Percentiles rank a stretch among this genome's conserved stretches.
Conservation (phyloP, 37 sponge, comb jelly and placozoan species). For the Eunapius fragilis region DNA sequence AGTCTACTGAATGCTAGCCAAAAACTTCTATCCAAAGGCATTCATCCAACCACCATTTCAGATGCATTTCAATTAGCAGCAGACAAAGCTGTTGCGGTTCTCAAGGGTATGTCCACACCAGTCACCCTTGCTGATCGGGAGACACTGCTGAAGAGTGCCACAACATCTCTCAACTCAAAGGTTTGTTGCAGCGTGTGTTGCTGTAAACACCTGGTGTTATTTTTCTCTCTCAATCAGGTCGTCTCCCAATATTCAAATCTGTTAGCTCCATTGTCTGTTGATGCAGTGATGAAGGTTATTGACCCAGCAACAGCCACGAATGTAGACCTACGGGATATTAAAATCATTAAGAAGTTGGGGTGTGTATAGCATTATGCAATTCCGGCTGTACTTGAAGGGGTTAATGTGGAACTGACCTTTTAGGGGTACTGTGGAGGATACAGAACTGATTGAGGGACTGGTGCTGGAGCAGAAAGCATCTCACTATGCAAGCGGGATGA, state of each 20-base stretch:
- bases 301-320: slow-evolving; percentile 92
- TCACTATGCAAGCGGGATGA: slow-evolving; percentile 84
- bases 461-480: slow-evolving; percentile 97
- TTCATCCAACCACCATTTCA: slow-evolving; percentile 98
- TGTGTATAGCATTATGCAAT: no score
- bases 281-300: slow-evolving; percentile 94
- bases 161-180: slow-evolving; percentile 97
- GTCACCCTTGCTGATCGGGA: slow-evolving; percentile 87
- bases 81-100: slow-evolving; percentile 81
- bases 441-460: slow-evolving; percentile 96
- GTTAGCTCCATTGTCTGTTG: slow-evolving; percentile 94
- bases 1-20: slow-evolving; percentile 89
- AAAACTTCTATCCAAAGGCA: slow-evolving; percentile 89
- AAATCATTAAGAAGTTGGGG: slow-evolving; percentile 86
- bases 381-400: background rate
- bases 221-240: slow-evolving; percentile 45
- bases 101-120: slow-evolving; percentile 82
- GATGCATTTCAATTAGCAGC: slow-evolving; percentile 95
- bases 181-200: slow-evolving; percentile 30
- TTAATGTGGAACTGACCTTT: background rate
- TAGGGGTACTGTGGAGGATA: slow-evolving; percentile 99
- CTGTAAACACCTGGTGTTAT: background rate
- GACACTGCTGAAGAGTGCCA: slow-evolving; percentile 94
- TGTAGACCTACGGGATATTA: slow-evolving; percentile 96
- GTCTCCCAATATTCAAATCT: slow-evolving; percentile 96